A percentile compares a stretch with the other conserved stretches of the same genome.
Conservation (phyloP, 2,888 invertebrate species). For the Syrista parreyssii region DNA sequence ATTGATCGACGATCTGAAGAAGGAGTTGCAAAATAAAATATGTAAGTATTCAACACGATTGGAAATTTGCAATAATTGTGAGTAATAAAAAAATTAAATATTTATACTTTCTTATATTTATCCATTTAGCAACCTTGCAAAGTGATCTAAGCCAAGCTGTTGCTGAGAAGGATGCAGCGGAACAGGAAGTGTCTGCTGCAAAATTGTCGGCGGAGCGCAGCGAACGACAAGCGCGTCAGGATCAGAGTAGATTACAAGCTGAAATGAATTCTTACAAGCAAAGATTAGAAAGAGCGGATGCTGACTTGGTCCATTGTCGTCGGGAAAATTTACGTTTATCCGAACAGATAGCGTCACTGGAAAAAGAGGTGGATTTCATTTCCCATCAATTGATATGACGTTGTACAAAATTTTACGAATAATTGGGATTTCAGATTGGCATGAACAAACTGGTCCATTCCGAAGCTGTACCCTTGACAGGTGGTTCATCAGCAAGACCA, state of each 20-base stretch:
- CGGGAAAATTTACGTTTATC: slow-evolving; percentile 82
- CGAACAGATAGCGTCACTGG: slow-evolving; percentile 82
- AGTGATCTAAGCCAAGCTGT: slow-evolving; percentile 81
- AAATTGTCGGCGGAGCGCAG: slow-evolving; percentile 74
- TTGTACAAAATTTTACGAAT: background rate
- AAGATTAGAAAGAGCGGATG: slow-evolving; percentile 82
- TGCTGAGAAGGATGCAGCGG: slow-evolving; percentile 82
- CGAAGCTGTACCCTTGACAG: slow-evolving; percentile 32
- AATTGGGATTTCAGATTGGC: slow-evolving; percentile 52
- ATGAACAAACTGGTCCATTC: slow-evolving; percentile 58
- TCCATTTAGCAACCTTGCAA: slow-evolving; percentile 74
- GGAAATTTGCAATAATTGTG: background rate
- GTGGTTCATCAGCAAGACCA: slow-evolving; percentile 16
- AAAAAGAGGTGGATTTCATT: slow-evolving; percentile 77
- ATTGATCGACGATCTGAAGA: slow-evolving; percentile 82
- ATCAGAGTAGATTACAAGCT: slow-evolving; percentile 78
- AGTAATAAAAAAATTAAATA: background rate
- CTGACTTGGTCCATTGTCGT: slow-evolving; percentile 82
- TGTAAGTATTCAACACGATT: slow-evolving; percentile 65
- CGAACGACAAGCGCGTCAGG: slow-evolving; percentile 82
- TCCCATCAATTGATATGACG: background rate
- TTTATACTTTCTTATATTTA: background rate
- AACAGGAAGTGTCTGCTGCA: slow-evolving; percentile 81
- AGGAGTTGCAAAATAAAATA: slow-evolving; percentile 82
- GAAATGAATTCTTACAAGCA: slow-evolving; percentile 74